Conservation (phyloP, 2,113 vertebrate species). For the Xiphophorus couchianus region DNA sequence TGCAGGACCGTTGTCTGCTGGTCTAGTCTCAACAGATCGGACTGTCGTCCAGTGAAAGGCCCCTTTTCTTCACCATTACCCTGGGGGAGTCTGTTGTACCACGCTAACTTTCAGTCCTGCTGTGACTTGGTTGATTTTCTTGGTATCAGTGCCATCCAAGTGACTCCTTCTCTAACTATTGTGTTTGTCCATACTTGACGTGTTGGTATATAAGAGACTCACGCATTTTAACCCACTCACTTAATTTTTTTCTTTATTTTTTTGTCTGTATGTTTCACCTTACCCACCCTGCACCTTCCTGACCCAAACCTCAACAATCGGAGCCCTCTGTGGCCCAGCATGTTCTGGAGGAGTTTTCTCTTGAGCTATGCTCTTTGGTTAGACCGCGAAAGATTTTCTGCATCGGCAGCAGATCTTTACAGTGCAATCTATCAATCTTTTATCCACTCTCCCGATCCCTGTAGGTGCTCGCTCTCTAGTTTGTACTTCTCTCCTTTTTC, state of each 20-base stretch:
- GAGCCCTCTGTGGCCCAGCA: conserved; percentile 35
- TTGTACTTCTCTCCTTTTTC: not conserved
- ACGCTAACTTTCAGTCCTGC: conserved; percentile 30
- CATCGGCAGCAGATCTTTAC: conserved; percentile 14
- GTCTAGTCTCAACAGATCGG: conserved; percentile 9
- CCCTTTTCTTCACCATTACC: conserved; percentile 49
- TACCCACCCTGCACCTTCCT: conserved; percentile 36
- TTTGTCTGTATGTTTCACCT: conserved; percentile 52
- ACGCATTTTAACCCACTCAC: conserved; percentile 58
- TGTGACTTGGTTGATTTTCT: conserved; percentile 45
- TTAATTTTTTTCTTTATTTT: not conserved
- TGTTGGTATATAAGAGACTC: conserved; percentile 76
- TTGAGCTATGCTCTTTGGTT: conserved; percentile 29
- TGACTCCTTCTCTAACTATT: conserved; percentile 70
- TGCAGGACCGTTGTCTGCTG: conserved; percentile 40
- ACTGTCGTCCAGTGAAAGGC: conserved; percentile 44
- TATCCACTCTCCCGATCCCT: not conserved
- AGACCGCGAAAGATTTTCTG: conserved; percentile 39
- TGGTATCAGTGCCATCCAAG: conserved; percentile 70
- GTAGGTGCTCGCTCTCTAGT: not conserved
- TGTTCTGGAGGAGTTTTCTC: conserved; percentile 25
- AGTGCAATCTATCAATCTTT: conserved; percentile 4
- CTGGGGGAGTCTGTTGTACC: conserved; percentile 22
- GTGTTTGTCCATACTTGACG: conserved; percentile 76
- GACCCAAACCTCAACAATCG: conserved; percentile 33